Percentiles rank a stretch among this genome's conserved stretches.
phyloP scores from a whole-genome alignment of 2,888 invertebrate species.

The Hedya salicella region DNA sequence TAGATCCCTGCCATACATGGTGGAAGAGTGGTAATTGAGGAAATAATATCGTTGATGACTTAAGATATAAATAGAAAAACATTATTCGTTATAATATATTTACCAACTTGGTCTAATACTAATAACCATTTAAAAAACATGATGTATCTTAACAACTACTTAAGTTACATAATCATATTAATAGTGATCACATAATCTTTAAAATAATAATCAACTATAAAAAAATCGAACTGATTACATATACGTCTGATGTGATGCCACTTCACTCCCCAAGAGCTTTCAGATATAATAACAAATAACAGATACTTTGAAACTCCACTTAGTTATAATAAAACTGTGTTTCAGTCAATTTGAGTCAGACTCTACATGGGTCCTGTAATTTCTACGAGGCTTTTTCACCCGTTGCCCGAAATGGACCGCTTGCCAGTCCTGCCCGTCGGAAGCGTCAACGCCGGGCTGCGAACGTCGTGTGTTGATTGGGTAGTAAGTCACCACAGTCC shows the following conservation, averaged over 20 bases:
- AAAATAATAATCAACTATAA: conserved; percentile 56
- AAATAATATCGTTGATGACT: no score
- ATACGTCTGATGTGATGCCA: conserved; percentile 41
- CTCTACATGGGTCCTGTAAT: conserved; percentile 87
- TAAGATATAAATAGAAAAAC: not conserved
- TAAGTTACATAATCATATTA: conserved; percentile 55
- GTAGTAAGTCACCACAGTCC: conserved; percentile 54
- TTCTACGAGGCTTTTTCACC: conserved; percentile 86
- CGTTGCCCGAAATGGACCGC: conserved; percentile 84
- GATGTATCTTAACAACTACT: conserved; percentile 61
- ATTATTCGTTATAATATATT: conserved; percentile 47
- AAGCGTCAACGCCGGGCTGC: conserved; percentile 65
- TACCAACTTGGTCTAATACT: conserved; percentile 55
- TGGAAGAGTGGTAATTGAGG: no score
- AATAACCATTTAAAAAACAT: conserved; percentile 60
- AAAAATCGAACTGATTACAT: conserved; percentile 51
- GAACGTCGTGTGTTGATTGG: conserved; percentile 68
- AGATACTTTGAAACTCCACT: conserved; percentile 12
- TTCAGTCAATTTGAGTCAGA: conserved; percentile 86
- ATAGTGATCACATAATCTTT: conserved; percentile 63
- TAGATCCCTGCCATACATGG: no score
- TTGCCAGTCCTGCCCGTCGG: conserved; percentile 80
- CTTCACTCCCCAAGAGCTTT: not conserved
- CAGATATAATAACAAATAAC: no score
- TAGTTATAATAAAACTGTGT: not conserved